phyloP scores from a whole-genome alignment of 2,113 vertebrate species.

The Xenotilapia longispinis region DNA sequence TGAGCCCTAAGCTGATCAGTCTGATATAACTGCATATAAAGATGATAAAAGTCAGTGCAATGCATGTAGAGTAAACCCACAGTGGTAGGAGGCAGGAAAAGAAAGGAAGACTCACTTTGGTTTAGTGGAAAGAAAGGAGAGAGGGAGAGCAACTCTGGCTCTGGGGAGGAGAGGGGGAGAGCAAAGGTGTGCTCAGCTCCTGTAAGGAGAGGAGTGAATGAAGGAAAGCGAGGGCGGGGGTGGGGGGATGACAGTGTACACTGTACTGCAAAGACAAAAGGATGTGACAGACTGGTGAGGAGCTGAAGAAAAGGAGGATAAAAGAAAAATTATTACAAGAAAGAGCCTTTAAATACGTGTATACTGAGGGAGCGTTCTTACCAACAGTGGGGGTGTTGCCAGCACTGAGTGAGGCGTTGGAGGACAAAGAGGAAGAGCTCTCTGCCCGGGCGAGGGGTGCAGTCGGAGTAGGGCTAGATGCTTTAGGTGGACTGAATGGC shows the following conservation, averaged over 20 bases:
- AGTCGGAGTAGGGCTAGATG: constrained; percentile 79
- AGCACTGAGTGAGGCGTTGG: constrained; percentile 87
- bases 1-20: neutral
- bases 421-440: constrained; percentile 95
- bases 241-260: neutral
- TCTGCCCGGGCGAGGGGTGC: constrained; percentile 91
- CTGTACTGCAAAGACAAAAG: neutral
- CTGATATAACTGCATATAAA: neutral
- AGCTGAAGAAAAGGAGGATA: neutral
- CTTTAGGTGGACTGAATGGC: constrained; percentile 88
- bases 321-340: neutral
- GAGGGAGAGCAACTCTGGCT: constrained; percentile 51
- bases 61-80: neutral
- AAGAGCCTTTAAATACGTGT: neutral
- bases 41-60: neutral
- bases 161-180: constrained; percentile 27
- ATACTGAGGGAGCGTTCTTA: constrained; percentile 55
- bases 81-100: neutral
- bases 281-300: neutral
- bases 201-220: constrained; percentile 27
- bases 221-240: neutral
- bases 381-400: constrained; percentile 93
- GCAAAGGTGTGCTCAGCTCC: constrained; percentile 37
- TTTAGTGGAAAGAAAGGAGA: constrained; percentile 43
- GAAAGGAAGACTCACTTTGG: constrained; percentile 56